These are phyloP conservation scores for Spilosoma lubricipeda DNA, from an alignment of 2,888 invertebrate genomes.

Conservation along the genomic window DNA sequence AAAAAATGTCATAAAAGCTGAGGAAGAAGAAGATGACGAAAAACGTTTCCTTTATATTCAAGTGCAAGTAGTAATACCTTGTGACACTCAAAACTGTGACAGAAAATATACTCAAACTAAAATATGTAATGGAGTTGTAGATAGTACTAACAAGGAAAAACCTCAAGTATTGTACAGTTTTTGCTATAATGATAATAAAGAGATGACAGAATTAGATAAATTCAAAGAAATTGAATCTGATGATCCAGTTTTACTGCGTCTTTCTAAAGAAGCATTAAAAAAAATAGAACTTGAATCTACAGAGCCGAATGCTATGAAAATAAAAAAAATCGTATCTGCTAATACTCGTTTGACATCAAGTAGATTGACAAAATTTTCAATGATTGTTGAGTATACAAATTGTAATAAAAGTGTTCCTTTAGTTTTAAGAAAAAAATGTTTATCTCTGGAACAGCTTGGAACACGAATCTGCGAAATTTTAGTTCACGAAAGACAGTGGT, in stretches of 20 bases:
- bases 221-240: slow-evolving; percentile 58
- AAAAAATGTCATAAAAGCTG: slow-evolving; percentile 67
- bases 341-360: slow-evolving; percentile 63
- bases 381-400: slow-evolving; percentile 64
- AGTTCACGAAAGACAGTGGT: slow-evolving; percentile 62
- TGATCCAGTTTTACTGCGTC: slow-evolving; percentile 63
- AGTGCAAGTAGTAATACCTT: slow-evolving; percentile 65
- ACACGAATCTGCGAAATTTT: slow-evolving; percentile 70
- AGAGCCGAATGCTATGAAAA: slow-evolving; percentile 58
- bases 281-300: slow-evolving; percentile 69
- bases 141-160: slow-evolving; percentile 68
- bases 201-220: slow-evolving; percentile 29
- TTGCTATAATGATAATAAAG: slow-evolving; percentile 74
- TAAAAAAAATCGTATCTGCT: slow-evolving; percentile 66
- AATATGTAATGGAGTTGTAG: slow-evolving; percentile 85
- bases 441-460: slow-evolving; percentile 59
- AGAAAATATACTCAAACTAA: slow-evolving; percentile 67
- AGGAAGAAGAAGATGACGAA: slow-evolving; percentile 68
- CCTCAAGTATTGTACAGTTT: slow-evolving; percentile 81
- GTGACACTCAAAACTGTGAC: slow-evolving; percentile 65
- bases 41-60: slow-evolving; percentile 70
- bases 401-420: slow-evolving; percentile 64
- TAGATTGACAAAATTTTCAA: slow-evolving; percentile 65
- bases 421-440: slow-evolving; percentile 62
- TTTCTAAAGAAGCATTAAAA: slow-evolving; percentile 59